Evolutionary conservation across 2,888 invertebrate genomes (phyloP).

Genomic region (Drosophila eohydei): DNA sequence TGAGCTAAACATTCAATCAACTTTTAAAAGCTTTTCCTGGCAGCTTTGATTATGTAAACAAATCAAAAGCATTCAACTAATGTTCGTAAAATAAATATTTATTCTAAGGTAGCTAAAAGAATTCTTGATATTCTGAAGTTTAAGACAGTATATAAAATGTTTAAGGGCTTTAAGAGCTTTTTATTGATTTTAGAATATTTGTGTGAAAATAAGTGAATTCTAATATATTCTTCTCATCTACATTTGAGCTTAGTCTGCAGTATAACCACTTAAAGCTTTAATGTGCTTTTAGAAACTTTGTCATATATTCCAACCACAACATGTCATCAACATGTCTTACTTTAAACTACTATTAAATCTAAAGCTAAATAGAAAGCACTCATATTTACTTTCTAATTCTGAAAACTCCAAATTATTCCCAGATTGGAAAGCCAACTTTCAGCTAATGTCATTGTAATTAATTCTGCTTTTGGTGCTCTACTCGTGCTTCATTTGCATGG

Average conservation of each 20-base stretch:
- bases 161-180: neutral
- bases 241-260: neutral
- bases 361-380: no score
- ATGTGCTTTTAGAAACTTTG: neutral
- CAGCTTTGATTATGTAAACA: neutral
- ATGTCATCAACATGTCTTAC: neutral
- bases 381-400: neutral
- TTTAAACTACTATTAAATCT: neutral
- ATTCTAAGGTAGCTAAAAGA: no score
- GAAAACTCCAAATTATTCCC: neutral
- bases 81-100: no score
- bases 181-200: neutral
- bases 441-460: slow-evolving; percentile 13
- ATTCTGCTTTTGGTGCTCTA: slow-evolving; percentile 20
- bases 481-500: slow-evolving; percentile 60
- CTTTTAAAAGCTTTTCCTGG: neutral
- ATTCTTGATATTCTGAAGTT: no score
- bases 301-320: neutral
- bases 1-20: neutral
- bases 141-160: neutral
- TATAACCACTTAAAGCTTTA: neutral
- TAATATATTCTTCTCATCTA: neutral
- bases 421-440: neutral
- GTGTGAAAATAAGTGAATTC: neutral
- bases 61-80: neutral